Evolutionary conservation across 2,797 vertebrate species (phyloP).

Genomic region (Melanotaenia nigrans): DNA sequence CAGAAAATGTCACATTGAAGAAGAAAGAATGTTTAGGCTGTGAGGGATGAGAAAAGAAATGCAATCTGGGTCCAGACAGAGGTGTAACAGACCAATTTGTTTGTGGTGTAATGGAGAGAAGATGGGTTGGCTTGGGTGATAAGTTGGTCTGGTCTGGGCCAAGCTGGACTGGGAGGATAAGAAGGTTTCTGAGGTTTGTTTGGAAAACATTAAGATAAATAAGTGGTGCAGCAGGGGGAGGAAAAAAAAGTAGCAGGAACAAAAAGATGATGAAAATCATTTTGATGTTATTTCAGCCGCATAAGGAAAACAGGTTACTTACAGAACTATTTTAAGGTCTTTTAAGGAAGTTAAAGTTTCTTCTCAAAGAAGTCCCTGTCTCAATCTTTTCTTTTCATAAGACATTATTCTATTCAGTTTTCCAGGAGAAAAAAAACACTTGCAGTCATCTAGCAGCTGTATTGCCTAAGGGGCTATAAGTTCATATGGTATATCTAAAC

Average conservation of each 20-base stretch:
- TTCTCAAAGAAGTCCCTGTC: slow-evolving; percentile 13
- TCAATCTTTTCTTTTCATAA: neutral
- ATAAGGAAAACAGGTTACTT: slow-evolving; percentile 29
- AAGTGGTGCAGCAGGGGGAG: slow-evolving; percentile 44
- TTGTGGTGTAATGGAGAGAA: slow-evolving; percentile 80
- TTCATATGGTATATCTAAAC: too few relatives aligned
- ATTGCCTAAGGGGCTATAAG: neutral
- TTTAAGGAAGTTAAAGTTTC: slow-evolving; percentile 23
- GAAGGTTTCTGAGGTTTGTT: slow-evolving; percentile 53
- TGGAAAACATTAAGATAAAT: slow-evolving; percentile 65
- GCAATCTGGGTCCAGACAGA: slow-evolving; percentile 82
- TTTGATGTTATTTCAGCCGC: slow-evolving; percentile 34
- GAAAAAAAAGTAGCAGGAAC: slow-evolving; percentile 43
- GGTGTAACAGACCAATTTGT: slow-evolving; percentile 84
- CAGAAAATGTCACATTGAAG: slow-evolving; percentile 75
- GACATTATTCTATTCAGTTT: neutral
- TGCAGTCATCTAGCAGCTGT: neutral
- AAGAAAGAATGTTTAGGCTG: slow-evolving; percentile 75
- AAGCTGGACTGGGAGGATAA: slow-evolving; percentile 70
- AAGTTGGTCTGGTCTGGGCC: slow-evolving; percentile 64
- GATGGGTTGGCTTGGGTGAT: slow-evolving; percentile 73
- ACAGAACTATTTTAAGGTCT: slow-evolving; percentile 36
- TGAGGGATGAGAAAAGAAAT: slow-evolving; percentile 83
- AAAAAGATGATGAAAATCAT: slow-evolving; percentile 20
- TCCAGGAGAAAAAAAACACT: neutral